Evolutionary conservation across 2,797 vertebrate species (phyloP).

Genomic region (Paratrypauchen microcephalus): DNA sequence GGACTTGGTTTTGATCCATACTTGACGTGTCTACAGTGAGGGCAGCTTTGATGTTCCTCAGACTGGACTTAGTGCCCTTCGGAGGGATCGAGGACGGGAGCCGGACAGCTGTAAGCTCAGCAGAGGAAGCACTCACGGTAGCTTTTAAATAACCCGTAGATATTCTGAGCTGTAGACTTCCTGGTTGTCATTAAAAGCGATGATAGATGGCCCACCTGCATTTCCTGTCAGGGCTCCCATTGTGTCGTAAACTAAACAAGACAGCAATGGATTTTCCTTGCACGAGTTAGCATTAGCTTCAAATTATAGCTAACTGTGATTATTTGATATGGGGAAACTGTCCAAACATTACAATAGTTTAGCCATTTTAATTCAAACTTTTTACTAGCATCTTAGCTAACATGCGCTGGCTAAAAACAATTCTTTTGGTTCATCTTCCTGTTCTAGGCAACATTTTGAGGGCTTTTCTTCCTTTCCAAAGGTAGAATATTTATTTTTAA

Average conservation of each 20-base stretch:
- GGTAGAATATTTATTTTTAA: too few species aligned
- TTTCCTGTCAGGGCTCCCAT: background rate
- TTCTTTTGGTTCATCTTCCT: too few species aligned
- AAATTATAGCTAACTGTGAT: background rate
- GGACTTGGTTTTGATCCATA: constrained; percentile 62
- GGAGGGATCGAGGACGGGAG: constrained; percentile 46
- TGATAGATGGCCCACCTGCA: constrained; percentile 46
- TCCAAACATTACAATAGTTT: background rate
- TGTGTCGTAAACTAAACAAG: background rate
- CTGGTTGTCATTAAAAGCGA: constrained; percentile 24
- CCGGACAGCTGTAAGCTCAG: constrained; percentile 55
- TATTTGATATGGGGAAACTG: background rate
- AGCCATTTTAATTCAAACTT: too few species aligned
- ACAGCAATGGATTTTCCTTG: background rate
- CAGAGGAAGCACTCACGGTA: constrained; percentile 27
- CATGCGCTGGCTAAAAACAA: background rate
- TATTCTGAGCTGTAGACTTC: constrained; percentile 9
- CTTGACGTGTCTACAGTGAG: constrained; percentile 38
- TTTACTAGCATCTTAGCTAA: too few species aligned
- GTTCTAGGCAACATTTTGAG: too few species aligned
- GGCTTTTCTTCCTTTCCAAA: too few species aligned
- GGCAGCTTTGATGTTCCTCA: constrained; percentile 58
- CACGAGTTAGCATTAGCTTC: background rate
- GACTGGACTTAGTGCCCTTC: constrained; percentile 54
- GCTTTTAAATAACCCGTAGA: constrained; percentile 55